Evolutionary conservation across 2,113 vertebrate species (phyloP).

Genomic region (Burhinus oedicnemus): DNA sequence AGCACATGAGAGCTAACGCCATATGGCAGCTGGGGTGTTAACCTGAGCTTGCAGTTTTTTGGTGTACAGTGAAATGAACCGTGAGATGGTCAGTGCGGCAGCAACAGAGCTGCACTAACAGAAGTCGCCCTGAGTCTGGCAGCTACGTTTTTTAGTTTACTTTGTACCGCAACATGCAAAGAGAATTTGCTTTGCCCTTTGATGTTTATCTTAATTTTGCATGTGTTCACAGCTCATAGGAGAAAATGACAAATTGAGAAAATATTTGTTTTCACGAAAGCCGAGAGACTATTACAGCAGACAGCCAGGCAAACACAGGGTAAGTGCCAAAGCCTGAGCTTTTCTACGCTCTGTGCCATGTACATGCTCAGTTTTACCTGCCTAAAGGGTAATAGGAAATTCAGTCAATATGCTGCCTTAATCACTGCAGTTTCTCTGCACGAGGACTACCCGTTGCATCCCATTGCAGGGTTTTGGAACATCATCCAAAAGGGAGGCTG

Average conservation of each 20-base stretch:
- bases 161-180: neutral
- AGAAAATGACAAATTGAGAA: conserved; percentile 47
- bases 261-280: conserved; percentile 56
- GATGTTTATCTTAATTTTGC: conserved; percentile 38
- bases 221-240: conserved; percentile 14
- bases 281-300: neutral
- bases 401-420: neutral
- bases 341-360: neutral
- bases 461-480: neutral
- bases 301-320: neutral
- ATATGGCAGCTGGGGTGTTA: neutral
- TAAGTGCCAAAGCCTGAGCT: conserved; percentile 4
- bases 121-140: neutral
- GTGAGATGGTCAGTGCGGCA: neutral
- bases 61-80: neutral
- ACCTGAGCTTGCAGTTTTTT: neutral
- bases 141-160: neutral
- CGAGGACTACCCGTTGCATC: neutral
- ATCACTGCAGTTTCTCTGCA: neutral
- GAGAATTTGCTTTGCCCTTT: conserved; percentile 8
- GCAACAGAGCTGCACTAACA: neutral
- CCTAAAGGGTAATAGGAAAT: neutral
- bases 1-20: neutral
- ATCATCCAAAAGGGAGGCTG: neutral
- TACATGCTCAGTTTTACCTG: neutral